Percentiles rank a stretch among this genome's conserved stretches.
These are phyloP conservation scores for Frieseomelitta varia DNA, from an alignment of 1,140 invertebrate species.

Conservation along the genomic window DNA sequence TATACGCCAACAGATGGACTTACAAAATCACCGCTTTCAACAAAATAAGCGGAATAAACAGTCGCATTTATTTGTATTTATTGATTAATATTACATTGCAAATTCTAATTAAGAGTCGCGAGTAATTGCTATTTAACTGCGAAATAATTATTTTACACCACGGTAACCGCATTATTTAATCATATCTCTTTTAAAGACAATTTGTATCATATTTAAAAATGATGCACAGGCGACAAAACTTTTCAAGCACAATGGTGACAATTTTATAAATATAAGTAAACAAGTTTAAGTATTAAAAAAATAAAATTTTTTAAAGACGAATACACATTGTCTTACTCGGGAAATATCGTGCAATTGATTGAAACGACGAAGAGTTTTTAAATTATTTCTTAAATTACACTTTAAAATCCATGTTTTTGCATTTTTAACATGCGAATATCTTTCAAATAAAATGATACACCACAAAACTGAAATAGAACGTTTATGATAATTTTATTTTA, in stretches of 20 bases:
- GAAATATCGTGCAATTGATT: not conserved
- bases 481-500: not conserved
- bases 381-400: not conserved
- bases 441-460: not conserved
- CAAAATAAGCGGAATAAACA: constrained; percentile 4
- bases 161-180: not conserved
- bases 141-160: not conserved
- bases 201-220: not conserved
- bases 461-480: not conserved
- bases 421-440: not conserved
- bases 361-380: not conserved
- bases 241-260: too few species aligned
- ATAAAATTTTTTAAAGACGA: not conserved
- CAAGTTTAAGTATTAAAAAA: not conserved
- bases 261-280: not conserved
- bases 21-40: not conserved
- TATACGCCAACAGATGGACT: not conserved
- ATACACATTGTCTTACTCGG: not conserved
- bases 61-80: not conserved
- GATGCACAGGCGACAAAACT: too few species aligned
- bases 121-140: not conserved
- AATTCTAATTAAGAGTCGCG: not conserved
- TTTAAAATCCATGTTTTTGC: too few species aligned
- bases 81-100: constrained; percentile 6
- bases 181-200: not conserved